These are phyloP conservation scores for Dermochelys coriacea DNA, from an alignment of 2,797 vertebrate genomes.

Conservation along the genomic window DNA sequence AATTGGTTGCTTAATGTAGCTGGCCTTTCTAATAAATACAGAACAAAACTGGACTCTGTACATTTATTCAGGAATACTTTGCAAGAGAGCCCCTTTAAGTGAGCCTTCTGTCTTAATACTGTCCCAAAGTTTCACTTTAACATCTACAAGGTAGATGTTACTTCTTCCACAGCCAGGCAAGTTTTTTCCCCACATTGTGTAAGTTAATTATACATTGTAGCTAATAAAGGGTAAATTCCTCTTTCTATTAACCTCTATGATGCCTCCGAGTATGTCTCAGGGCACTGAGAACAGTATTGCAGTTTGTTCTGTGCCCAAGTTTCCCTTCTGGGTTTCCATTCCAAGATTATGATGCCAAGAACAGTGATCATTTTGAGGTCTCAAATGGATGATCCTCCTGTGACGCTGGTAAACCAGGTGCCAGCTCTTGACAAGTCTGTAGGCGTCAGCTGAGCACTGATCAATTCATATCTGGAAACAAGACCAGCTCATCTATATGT, in stretches of 20 bases:
- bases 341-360: not conserved
- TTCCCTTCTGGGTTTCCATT: not conserved
- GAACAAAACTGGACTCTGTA: not conserved
- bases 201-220: not conserved
- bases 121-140: not conserved
- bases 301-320: not conserved
- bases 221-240: not conserved
- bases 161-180: not conserved
- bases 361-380: too few relatives aligned
- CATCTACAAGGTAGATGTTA: not conserved
- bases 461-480: too few relatives aligned
- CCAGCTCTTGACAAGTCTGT: too few relatives aligned
- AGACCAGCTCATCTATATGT: too few relatives aligned
- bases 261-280: not conserved
- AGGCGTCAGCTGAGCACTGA: too few relatives aligned
- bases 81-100: not conserved
- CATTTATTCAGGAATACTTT: not conserved
- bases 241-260: not conserved
- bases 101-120: not conserved
- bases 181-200: not conserved
- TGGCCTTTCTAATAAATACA: not conserved
- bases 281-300: not conserved
- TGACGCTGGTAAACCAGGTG: too few relatives aligned
- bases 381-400: too few relatives aligned
- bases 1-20: not conserved